A percentile compares a stretch with the other conserved stretches of the same genome.
Conservation (phyloP, 92 coral and sea anemone species). For the Epizoanthus stellaris region DNA sequence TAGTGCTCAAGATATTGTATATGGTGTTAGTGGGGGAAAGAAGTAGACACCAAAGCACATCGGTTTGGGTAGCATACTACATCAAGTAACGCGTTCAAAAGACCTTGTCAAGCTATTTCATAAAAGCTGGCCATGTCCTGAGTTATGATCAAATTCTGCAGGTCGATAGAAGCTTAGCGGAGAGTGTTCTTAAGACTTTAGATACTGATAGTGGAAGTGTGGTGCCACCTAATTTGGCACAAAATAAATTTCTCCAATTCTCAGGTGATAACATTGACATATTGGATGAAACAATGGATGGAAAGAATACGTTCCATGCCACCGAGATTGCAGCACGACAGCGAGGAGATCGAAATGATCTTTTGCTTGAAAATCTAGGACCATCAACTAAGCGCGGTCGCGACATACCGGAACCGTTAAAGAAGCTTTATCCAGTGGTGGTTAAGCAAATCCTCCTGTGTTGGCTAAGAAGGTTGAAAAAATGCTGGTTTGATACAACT, state of each 20-base stretch:
- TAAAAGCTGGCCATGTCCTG: slow-evolving; percentile 55
- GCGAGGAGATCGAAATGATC: slow-evolving; percentile 46
- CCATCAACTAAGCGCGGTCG: slow-evolving; percentile 49
- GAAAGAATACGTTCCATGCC: slow-evolving; percentile 69
- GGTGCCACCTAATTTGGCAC: slow-evolving; percentile 49
- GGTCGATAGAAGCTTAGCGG: slow-evolving; percentile 52
- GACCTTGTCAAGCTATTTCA: slow-evolving; percentile 56
- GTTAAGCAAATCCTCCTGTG: slow-evolving; percentile 44
- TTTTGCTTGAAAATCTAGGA: slow-evolving; percentile 28
- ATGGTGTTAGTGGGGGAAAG: slow-evolving; percentile 53
- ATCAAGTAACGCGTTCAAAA: slow-evolving; percentile 64
- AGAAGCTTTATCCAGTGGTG: slow-evolving; percentile 38
- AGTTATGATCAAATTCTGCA: slow-evolving; percentile 60
- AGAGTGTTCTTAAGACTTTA: slow-evolving; percentile 19
- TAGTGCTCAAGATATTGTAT: slow-evolving; percentile 55
- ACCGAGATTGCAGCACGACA: slow-evolving; percentile 70
- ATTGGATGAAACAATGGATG: slow-evolving; percentile 51
- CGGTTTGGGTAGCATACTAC: slow-evolving; percentile 64
- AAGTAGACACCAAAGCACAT: slow-evolving; percentile 71
- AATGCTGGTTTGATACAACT: slow-evolving; percentile 49
- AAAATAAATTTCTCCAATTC: slow-evolving; percentile 42
- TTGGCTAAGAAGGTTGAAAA: slow-evolving; percentile 49
- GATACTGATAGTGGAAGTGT: slow-evolving; percentile 41
- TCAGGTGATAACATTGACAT: slow-evolving; percentile 72
- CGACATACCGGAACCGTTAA: slow-evolving; percentile 56